Evolutionary conservation across 2,113 vertebrate genomes (phyloP).

Genomic region (Mormoops blainvillei): DNA sequence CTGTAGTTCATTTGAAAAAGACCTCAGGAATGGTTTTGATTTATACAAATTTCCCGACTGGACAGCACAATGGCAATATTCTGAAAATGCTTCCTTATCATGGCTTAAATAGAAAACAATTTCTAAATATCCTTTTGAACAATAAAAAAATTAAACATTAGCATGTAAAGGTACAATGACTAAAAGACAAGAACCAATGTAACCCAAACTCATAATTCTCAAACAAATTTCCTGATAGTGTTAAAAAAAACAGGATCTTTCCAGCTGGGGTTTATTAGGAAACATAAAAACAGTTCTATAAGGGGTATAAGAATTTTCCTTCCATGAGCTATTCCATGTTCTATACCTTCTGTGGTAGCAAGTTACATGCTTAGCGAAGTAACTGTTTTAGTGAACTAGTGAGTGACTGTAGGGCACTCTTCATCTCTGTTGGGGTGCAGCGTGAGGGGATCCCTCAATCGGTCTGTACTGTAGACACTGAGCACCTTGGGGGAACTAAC

Average conservation of each 20-base stretch:
- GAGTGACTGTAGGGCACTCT: not conserved
- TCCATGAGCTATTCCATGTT: not conserved
- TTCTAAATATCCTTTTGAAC: not conserved
- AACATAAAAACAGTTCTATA: not conserved
- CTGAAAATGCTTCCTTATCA: not conserved
- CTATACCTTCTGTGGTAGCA: not conserved
- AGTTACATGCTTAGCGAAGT: not conserved
- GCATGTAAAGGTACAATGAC: constrained; percentile 16
- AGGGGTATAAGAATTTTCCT: not conserved
- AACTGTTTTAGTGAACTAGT: not conserved
- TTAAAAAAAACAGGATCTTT: not conserved
- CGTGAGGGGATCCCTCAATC: not conserved
- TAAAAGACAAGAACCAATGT: not conserved
- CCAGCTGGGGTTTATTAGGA: not conserved
- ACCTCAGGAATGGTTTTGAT: not conserved
- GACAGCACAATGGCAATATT: not conserved
- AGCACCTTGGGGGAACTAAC: not conserved
- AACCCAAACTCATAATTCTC: not conserved
- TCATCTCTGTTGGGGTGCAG: not conserved
- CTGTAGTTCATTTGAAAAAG: constrained; percentile 9
- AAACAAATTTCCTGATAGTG: not conserved
- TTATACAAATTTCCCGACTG: not conserved
- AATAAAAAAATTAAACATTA: not conserved
- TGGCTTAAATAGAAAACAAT: not conserved
- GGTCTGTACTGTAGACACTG: not conserved